These are phyloP conservation scores for Uria lomvia DNA, from an alignment of 2,113 vertebrate species.

Conservation along the genomic window DNA sequence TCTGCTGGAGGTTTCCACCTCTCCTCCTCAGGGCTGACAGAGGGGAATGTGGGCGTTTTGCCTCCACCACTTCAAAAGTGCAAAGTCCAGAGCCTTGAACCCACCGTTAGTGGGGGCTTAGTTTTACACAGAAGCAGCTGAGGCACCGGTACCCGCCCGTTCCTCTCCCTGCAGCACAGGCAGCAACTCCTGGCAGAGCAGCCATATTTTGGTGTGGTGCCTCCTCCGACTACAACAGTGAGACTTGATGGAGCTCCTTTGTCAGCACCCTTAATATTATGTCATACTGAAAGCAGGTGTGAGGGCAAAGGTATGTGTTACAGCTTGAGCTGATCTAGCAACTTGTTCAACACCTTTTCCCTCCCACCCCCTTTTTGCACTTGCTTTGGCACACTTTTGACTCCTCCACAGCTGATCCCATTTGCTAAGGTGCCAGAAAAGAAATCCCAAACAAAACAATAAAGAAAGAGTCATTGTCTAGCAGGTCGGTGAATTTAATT, in stretches of 20 bases:
- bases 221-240: background rate
- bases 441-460: background rate
- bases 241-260: background rate
- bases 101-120: background rate
- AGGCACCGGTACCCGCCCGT: fast-evolving
- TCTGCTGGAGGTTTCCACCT: background rate
- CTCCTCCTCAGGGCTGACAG: background rate
- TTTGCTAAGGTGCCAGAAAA: background rate
- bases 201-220: background rate
- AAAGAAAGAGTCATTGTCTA: background rate
- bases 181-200: background rate
- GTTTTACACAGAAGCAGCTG: background rate
- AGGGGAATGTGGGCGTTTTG: background rate
- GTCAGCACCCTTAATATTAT: conserved; percentile 9
- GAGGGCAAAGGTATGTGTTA: background rate
- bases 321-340: background rate
- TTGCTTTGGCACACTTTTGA: background rate
- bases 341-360: background rate
- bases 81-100: background rate
- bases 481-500: background rate
- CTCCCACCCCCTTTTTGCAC: background rate
- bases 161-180: background rate
- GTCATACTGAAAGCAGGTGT: background rate
- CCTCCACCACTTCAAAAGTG: background rate
- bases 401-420: background rate